These are phyloP conservation scores for Philhelius pedissequus DNA, from an alignment of 2,888 invertebrate genomes.

Conservation along the genomic window DNA sequence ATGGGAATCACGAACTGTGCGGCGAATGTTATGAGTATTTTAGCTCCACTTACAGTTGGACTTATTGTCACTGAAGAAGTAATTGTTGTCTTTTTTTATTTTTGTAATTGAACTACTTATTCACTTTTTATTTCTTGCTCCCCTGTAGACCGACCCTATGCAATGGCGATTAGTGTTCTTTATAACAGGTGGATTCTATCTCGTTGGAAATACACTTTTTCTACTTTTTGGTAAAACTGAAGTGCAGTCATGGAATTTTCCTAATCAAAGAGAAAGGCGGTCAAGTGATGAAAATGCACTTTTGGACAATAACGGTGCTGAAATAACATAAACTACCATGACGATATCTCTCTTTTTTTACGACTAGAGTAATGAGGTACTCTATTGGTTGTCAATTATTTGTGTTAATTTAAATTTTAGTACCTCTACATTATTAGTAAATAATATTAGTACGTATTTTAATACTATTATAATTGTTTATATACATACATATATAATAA, in stretches of 20 bases:
- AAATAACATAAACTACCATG: slow-evolving; percentile 6
- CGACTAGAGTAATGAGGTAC: background rate
- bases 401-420: background rate
- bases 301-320: slow-evolving; percentile 9
- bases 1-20: slow-evolving; percentile 86
- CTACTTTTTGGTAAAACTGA: slow-evolving; percentile 84
- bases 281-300: slow-evolving; percentile 11
- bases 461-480: background rate
- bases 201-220: slow-evolving; percentile 85
- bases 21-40: slow-evolving; percentile 83
- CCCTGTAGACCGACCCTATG: slow-evolving; percentile 81
- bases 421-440: background rate
- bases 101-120: slow-evolving; percentile 43
- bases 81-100: slow-evolving; percentile 71
- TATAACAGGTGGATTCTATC: slow-evolving; percentile 85
- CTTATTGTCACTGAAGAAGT: slow-evolving; percentile 82
- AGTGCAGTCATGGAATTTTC: slow-evolving; percentile 85
- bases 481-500: background rate
- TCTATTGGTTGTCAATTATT: slow-evolving; percentile 38
- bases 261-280: slow-evolving; percentile 65
- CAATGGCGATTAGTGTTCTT: slow-evolving; percentile 89
- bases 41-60: slow-evolving; percentile 83
- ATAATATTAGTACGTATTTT: background rate
- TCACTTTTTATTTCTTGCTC: background rate
- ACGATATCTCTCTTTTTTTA: background rate